Evolutionary conservation across 64 coral and sea anemone species (phyloP).

Genomic region (Montipora sp.): DNA sequence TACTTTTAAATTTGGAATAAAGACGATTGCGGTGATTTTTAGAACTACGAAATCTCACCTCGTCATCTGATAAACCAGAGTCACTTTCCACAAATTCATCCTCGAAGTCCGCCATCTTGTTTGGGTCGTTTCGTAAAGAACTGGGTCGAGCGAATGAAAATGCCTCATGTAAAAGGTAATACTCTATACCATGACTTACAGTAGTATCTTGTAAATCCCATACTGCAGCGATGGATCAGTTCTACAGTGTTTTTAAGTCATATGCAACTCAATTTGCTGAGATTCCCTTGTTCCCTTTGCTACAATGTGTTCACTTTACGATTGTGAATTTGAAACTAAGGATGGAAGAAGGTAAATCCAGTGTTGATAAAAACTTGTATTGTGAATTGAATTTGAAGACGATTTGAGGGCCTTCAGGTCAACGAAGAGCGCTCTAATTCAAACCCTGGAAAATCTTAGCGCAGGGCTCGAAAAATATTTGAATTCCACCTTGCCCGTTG

Average conservation of each 20-base stretch:
- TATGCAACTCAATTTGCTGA: slow-evolving; percentile 67
- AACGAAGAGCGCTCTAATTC: no score
- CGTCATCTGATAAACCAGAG: slow-evolving; percentile 25
- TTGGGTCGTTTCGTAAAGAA: not conserved
- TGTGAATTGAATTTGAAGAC: no score
- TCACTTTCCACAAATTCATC: slow-evolving; percentile 20
- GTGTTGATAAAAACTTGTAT: no score
- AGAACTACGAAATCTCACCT: slow-evolving; percentile 14
- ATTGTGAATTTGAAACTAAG: slow-evolving; percentile 74
- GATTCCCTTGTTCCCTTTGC: slow-evolving; percentile 68
- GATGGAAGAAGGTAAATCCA: slow-evolving; percentile 50
- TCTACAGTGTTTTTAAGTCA: slow-evolving; percentile 32
- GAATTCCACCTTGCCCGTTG: no score
- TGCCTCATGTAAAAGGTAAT: not conserved
- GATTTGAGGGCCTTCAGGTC: no score
- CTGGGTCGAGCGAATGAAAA: slow-evolving; percentile 15
- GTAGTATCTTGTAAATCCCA: not conserved
- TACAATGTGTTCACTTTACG: slow-evolving; percentile 74
- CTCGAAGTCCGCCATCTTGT: slow-evolving; percentile 34
- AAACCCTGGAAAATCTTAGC: no score
- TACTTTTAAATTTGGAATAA: not conserved
- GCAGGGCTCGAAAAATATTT: no score
- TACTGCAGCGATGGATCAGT: slow-evolving; percentile 30
- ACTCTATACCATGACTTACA: not conserved
- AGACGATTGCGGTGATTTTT: not conserved